phyloP scores from a whole-genome alignment of 2,113 vertebrate genomes.

The Aix galericulata region DNA sequence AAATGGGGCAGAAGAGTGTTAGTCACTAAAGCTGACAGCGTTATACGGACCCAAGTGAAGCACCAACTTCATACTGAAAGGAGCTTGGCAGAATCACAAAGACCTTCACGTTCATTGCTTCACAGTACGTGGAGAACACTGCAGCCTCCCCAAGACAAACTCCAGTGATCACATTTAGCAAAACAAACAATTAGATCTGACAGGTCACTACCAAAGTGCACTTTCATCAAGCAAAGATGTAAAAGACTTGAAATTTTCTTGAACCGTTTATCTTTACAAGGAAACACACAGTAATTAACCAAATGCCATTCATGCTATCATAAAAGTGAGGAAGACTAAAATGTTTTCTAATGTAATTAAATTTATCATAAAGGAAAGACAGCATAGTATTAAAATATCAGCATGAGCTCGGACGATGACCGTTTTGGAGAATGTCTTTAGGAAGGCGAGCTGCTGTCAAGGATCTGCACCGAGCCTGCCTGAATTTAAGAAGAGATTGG shows the following conservation, averaged over 20 bases:
- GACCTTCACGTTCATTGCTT: background rate
- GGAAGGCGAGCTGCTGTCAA: background rate
- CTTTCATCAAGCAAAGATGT: background rate
- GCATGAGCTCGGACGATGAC: rapidly evolving
- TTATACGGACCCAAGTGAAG: background rate
- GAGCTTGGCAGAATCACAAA: background rate
- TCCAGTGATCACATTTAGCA: background rate
- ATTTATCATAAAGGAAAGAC: background rate
- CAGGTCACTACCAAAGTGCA: background rate
- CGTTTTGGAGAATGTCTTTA: background rate
- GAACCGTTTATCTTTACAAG: background rate
- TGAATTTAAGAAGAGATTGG: too few relatives aligned
- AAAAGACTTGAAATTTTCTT: background rate
- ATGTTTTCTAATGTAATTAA: background rate
- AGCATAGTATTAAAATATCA: background rate
- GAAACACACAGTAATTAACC: background rate
- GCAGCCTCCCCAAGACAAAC: background rate
- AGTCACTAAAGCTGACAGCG: background rate
- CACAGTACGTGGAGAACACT: rapidly evolving
- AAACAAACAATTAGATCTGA: background rate
- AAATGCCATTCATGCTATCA: background rate
- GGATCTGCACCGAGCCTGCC: too few relatives aligned
- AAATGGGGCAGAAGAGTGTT: background rate
- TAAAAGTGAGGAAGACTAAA: background rate
- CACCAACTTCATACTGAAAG: background rate